A percentile compares a stretch with the other conserved stretches of the same genome.
phyloP scores from a whole-genome alignment of 2,888 invertebrate species.

The Drosophila borealis region DNA sequence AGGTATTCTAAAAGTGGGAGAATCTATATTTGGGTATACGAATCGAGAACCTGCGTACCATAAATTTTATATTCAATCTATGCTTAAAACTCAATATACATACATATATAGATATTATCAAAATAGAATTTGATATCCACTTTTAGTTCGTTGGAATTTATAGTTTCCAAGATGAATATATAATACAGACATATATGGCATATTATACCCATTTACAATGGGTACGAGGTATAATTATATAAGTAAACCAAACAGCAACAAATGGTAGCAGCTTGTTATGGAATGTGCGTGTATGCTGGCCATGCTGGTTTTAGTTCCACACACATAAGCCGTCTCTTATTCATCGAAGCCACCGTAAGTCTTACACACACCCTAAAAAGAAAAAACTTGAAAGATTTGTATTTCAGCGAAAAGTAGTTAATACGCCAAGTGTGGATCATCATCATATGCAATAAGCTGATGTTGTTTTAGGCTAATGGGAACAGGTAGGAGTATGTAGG shows the following conservation, averaged over 20 bases:
- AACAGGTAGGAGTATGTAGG: background rate
- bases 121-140: too few species aligned
- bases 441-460: constrained; percentile 14
- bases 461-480: constrained; percentile 11
- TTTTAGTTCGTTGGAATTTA: too few species aligned
- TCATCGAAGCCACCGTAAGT: constrained; percentile 54
- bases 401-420: constrained; percentile 22
- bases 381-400: constrained; percentile 20
- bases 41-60: too few species aligned
- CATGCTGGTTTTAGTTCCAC: constrained; percentile 58
- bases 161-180: too few species aligned
- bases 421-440: constrained; percentile 9
- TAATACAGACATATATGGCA: background rate
- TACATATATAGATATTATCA: too few species aligned
- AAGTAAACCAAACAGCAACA: constrained; percentile 34
- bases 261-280: constrained; percentile 18
- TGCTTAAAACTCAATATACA: too few species aligned
- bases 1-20: too few species aligned
- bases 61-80: background rate
- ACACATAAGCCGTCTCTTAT: constrained; percentile 30
- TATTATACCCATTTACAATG: background rate
- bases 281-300: constrained; percentile 29
- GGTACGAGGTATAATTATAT: constrained; percentile 39
- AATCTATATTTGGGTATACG: too few species aligned
- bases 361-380: constrained; percentile 29